Percentiles rank a stretch among this genome's conserved stretches.
Evolutionary conservation across 1,140 invertebrate genomes (phyloP).

Genomic region (Drosophila gunungcola): DNA sequence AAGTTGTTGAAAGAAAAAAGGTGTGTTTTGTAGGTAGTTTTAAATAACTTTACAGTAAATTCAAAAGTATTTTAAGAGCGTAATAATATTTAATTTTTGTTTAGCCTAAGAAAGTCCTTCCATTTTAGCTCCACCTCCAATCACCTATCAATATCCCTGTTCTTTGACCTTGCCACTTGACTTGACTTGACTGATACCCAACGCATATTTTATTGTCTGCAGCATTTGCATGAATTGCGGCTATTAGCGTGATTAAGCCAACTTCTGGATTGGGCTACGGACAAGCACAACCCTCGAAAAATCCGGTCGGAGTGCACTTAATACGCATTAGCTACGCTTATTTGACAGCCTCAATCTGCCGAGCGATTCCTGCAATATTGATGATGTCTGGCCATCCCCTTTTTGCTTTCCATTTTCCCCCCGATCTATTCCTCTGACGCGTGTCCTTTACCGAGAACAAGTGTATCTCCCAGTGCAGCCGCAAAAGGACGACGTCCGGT

Average conservation of each 20-base stretch:
- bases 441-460: conserved; percentile 63
- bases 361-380: conserved; percentile 66
- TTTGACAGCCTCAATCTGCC: conserved; percentile 68
- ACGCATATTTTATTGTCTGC: conserved; percentile 63
- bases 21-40: no score
- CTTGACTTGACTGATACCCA: conserved; percentile 59
- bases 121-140: background rate
- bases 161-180: conserved; percentile 65
- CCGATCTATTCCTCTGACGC: conserved; percentile 25
- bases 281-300: conserved; percentile 7
- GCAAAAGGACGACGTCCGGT: conserved; percentile 59
- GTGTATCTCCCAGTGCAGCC: conserved; percentile 63
- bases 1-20: no score
- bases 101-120: no score
- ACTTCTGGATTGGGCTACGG: conserved; percentile 17
- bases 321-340: conserved; percentile 81
- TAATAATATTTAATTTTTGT: background rate
- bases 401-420: conserved; percentile 10
- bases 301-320: conserved; percentile 66
- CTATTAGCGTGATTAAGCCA: conserved; percentile 66
- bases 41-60: no score
- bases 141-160: conserved; percentile 17
- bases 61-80: background rate
- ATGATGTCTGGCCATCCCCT: conserved; percentile 58
- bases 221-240: conserved; percentile 68